Evolutionary conservation across 2,888 invertebrate genomes (phyloP).

Genomic region (Anorthoa munda): DNA sequence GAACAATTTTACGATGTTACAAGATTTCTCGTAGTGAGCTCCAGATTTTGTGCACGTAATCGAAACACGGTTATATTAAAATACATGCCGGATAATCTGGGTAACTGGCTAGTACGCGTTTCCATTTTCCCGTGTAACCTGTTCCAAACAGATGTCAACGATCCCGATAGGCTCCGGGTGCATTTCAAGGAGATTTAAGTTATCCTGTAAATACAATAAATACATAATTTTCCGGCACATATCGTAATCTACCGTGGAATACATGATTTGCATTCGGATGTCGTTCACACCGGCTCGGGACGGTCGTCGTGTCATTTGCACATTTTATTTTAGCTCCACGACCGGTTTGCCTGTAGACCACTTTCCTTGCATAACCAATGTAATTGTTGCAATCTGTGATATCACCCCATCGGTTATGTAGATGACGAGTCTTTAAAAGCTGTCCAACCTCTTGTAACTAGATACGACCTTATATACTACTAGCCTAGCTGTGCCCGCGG

Average conservation of each 20-base stretch:
- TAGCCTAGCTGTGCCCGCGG: neutral
- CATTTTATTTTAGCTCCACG: conserved; percentile 61
- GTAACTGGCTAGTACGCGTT: neutral
- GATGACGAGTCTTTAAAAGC: conserved; percentile 31
- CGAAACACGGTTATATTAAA: conserved; percentile 25
- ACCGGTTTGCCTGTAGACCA: conserved; percentile 69
- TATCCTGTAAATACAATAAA: conserved; percentile 44
- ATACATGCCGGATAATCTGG: neutral
- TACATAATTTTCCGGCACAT: conserved; percentile 58
- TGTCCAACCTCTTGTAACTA: conserved; percentile 39
- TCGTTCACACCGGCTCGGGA: conserved; percentile 60
- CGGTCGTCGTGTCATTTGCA: conserved; percentile 45
- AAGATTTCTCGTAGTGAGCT: conserved; percentile 11
- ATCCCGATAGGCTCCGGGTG: conserved; percentile 9
- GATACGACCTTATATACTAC: neutral
- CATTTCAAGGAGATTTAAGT: conserved; percentile 31
- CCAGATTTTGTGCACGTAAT: conserved; percentile 19
- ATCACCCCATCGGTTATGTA: conserved; percentile 57
- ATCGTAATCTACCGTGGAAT: conserved; percentile 50
- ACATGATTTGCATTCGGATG: conserved; percentile 67
- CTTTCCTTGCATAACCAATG: conserved; percentile 72
- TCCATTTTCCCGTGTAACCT: neutral
- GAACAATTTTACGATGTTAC: conserved; percentile 41
- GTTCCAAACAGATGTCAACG: conserved; percentile 11
- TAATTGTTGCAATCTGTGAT: conserved; percentile 69